Conservation (phyloP, 2,113 vertebrate species). For the Pelodiscus sinensis region DNA sequence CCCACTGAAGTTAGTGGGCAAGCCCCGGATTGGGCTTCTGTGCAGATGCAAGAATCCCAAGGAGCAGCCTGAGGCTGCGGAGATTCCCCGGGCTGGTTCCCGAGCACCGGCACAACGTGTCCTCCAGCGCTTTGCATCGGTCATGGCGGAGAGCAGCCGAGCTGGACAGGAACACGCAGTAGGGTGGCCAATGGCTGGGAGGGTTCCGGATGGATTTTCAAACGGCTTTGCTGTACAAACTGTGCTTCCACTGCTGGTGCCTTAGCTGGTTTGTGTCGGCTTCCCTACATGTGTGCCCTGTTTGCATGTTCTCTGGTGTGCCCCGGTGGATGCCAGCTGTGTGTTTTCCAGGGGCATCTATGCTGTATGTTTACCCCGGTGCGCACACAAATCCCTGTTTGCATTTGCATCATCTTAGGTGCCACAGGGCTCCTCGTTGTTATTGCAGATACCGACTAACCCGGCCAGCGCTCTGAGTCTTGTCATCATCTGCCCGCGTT, state of each 20-base stretch:
- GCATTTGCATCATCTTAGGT: background rate
- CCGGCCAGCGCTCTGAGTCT: no score
- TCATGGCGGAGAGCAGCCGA: background rate
- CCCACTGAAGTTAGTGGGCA: background rate
- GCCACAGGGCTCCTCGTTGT: no score
- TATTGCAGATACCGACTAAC: no score
- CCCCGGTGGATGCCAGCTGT: background rate
- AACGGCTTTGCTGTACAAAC: background rate
- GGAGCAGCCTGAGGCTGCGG: background rate
- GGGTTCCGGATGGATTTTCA: background rate
- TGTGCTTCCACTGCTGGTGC: background rate
- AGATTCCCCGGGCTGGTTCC: background rate
- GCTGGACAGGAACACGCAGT: background rate
- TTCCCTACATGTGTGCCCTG: conserved; percentile 5
- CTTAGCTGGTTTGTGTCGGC: background rate
- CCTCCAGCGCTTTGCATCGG: background rate
- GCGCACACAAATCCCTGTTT: background rate
- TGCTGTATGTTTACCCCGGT: background rate
- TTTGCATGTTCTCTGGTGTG: background rate
- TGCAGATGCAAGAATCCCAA: background rate
- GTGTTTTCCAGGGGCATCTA: background rate
- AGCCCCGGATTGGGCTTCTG: background rate
- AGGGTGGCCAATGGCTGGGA: background rate
- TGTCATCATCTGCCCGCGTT: background rate
- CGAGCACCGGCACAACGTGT: background rate